A percentile compares a stretch with the other conserved stretches of the same genome.
phyloP scores from a whole-genome alignment of 2,797 vertebrate genomes.

The Propithecus deckenii region DNA sequence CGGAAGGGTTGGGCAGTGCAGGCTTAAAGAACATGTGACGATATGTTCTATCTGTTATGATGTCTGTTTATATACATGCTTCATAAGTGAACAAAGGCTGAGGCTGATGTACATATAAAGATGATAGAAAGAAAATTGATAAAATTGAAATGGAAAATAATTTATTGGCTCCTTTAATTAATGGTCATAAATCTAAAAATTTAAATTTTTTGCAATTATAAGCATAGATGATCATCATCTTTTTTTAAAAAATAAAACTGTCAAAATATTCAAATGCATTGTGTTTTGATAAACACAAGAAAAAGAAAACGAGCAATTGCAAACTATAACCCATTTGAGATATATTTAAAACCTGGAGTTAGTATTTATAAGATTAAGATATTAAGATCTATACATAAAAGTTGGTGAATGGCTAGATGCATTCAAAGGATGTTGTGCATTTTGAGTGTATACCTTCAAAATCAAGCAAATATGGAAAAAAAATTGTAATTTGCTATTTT shows the following conservation, averaged over 20 bases:
- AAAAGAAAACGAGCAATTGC: neutral
- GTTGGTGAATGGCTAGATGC: neutral
- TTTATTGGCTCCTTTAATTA: neutral
- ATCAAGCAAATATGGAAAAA: neutral
- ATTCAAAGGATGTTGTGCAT: neutral
- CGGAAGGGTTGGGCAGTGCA: no score
- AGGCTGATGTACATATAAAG: neutral
- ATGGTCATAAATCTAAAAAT: neutral
- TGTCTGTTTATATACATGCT: neutral
- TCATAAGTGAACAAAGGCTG: neutral
- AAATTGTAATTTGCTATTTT: neutral
- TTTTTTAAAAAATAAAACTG: neutral
- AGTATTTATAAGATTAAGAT: neutral
- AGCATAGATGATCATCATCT: neutral
- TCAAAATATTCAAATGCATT: neutral
- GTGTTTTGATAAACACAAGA: neutral
- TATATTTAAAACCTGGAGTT: neutral
- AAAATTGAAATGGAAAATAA: neutral
- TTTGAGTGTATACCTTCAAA: neutral
- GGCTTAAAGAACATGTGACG: neutral
- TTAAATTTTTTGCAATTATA: neutral
- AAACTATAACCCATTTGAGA: neutral
- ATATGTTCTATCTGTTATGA: neutral
- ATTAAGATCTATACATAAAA: neutral
- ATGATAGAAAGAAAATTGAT: neutral